These are phyloP conservation scores for Apodemia duryi DNA, from an alignment of 2,888 invertebrate species.

Conservation along the genomic window DNA sequence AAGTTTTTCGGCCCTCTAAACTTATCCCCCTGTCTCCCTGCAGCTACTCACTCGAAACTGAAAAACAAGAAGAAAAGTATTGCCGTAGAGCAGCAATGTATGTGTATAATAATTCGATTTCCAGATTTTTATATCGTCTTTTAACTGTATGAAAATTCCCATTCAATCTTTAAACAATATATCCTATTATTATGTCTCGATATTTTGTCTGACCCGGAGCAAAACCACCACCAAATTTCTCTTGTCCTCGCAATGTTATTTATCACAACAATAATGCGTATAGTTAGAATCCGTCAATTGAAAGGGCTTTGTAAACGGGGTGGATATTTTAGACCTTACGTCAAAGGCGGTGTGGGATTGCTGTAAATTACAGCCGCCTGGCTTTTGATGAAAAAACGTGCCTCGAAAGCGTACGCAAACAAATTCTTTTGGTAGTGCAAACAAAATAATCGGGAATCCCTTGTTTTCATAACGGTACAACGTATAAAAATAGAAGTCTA, in stretches of 20 bases:
- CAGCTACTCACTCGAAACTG: too few relatives aligned
- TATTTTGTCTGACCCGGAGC: not conserved
- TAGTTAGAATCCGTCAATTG: slow-evolving; percentile 11
- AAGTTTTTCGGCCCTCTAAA: too few relatives aligned
- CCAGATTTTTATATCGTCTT: too few relatives aligned
- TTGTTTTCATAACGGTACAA: too few relatives aligned
- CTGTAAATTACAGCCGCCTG: not conserved
- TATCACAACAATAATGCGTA: not conserved
- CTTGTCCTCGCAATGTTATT: not conserved
- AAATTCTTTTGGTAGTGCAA: not conserved
- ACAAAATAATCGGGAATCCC: not conserved
- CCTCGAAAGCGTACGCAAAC: slow-evolving; percentile 4
- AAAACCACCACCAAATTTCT: not conserved
- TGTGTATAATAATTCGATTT: too few relatives aligned
- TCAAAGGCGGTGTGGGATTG: slow-evolving; percentile 11
- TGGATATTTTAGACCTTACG: not conserved
- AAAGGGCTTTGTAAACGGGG: slow-evolving; percentile 10
- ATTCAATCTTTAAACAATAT: not conserved
- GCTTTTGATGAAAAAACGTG: not conserved
- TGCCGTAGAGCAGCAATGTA: too few relatives aligned
- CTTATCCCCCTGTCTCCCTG: too few relatives aligned
- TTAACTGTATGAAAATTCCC: too few relatives aligned
- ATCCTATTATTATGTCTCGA: not conserved
- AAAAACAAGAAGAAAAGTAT: too few relatives aligned
- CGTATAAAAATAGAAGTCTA: too few relatives aligned